Percentiles rank a stretch among this genome's conserved stretches.
Evolutionary conservation across 2,888 invertebrate genomes (phyloP).

Genomic region (Exephanes ischioxanthus): DNA sequence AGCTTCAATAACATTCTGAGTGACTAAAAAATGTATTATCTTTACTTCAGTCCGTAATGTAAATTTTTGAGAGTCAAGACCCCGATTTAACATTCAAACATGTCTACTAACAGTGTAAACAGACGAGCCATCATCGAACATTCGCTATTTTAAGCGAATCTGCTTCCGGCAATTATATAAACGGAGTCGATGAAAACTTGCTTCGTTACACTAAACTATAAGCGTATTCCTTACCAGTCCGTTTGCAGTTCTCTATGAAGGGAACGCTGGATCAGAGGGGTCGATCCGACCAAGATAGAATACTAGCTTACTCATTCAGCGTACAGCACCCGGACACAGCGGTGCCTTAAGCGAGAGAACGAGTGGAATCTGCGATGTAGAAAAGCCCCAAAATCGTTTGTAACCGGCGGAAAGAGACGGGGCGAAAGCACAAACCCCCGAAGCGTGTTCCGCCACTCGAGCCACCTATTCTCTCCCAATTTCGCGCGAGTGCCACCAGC

Average conservation of each 20-base stretch:
- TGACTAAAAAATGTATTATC: not conserved
- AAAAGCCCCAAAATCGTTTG: constrained; percentile 63
- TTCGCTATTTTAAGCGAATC: not conserved
- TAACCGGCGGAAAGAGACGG: constrained; percentile 40
- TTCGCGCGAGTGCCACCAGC: constrained; percentile 63
- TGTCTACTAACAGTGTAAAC: not conserved
- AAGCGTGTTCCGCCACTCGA: constrained; percentile 64
- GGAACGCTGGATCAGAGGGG: not conserved
- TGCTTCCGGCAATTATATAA: not conserved
- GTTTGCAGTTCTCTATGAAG: not conserved
- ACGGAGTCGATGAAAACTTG: not conserved
- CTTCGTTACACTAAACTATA: not conserved
- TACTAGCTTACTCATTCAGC: not conserved
- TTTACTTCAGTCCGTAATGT: not conserved
- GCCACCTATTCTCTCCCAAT: constrained; percentile 71
- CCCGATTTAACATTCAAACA: not conserved
- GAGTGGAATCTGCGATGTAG: constrained; percentile 32
- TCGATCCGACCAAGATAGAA: not conserved
- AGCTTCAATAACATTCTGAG: not conserved
- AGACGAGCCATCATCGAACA: not conserved
- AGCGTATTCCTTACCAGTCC: not conserved
- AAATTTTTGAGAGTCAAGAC: not conserved
- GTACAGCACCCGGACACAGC: not conserved
- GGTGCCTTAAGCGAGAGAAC: constrained; percentile 6
- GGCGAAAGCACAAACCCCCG: constrained; percentile 50